Percentiles rank a stretch among this genome's conserved stretches.
These are phyloP conservation scores for Myripristis murdjan DNA, from an alignment of 2,797 vertebrate species.

Conservation along the genomic window DNA sequence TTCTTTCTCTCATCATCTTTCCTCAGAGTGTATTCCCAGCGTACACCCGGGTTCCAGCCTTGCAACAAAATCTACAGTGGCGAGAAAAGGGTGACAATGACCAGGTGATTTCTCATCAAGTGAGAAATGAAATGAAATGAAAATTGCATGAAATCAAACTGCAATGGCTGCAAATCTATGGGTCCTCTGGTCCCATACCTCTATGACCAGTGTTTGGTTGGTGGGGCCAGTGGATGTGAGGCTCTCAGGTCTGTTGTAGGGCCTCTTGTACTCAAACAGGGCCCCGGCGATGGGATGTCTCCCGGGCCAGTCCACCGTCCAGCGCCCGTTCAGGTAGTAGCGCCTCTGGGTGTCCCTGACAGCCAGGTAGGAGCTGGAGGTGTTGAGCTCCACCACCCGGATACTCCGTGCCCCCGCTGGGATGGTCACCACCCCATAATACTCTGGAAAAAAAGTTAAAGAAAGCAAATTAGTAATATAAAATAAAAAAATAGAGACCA, in stretches of 20 bases:
- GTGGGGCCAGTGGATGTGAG: conserved; percentile 88
- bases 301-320: conserved; percentile 92
- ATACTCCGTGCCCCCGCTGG: conserved; percentile 90
- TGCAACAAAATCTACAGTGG: conserved; percentile 89
- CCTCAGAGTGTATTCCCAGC: conserved; percentile 90
- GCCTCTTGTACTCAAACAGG: conserved; percentile 90
- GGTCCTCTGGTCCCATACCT: conserved; percentile 77
- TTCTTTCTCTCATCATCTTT: conserved; percentile 76
- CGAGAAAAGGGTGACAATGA: background rate
- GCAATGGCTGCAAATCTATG: background rate
- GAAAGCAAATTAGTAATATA: background rate
- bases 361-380: conserved; percentile 90
- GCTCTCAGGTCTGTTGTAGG: conserved; percentile 89
- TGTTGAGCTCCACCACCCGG: conserved; percentile 86
- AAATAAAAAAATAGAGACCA: background rate
- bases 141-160: too few relatives aligned
- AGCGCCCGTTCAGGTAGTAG: conserved; percentile 91
- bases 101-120: too few relatives aligned
- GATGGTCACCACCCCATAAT: conserved; percentile 88
- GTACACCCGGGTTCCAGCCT: conserved; percentile 90
- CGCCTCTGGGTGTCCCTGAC: conserved; percentile 85
- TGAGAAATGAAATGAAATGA: too few relatives aligned
- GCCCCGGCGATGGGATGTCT: conserved; percentile 88
- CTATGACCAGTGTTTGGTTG: conserved; percentile 90
- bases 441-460: conserved; percentile 82